These are phyloP conservation scores for Anastrepha obliqua DNA, from an alignment of 1,140 invertebrate genomes.

Conservation along the genomic window DNA sequence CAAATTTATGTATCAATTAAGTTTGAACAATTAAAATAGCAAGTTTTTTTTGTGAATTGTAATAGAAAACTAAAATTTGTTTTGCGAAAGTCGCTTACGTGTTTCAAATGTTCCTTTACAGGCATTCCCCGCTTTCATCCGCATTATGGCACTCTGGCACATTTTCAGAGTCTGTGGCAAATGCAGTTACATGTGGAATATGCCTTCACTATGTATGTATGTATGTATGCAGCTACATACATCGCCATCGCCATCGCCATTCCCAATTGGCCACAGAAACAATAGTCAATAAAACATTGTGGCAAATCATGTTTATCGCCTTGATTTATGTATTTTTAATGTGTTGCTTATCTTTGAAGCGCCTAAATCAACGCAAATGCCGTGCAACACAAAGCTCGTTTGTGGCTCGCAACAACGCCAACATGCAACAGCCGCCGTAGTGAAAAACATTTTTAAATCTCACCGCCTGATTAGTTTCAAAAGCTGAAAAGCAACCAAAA, in stretches of 20 bases:
- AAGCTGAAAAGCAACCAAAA: constrained; percentile 36
- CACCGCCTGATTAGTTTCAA: constrained; percentile 73
- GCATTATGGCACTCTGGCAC: no score
- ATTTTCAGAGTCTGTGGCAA: no score
- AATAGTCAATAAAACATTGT: constrained; percentile 74
- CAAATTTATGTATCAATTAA: constrained; percentile 34
- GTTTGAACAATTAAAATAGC: background rate
- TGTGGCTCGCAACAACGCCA: background rate
- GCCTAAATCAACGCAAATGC: constrained; percentile 69
- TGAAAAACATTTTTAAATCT: constrained; percentile 70
- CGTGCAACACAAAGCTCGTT: constrained; percentile 41
- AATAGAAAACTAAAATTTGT: background rate
- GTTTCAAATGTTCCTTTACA: no score
- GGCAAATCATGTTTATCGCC: constrained; percentile 74
- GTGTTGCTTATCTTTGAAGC: constrained; percentile 73
- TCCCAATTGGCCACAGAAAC: constrained; percentile 55
- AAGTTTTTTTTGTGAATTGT: background rate
- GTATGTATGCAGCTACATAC: no score
- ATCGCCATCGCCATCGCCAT: background rate
- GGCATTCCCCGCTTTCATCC: no score
- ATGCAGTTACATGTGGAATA: no score
- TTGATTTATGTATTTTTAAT: constrained; percentile 75
- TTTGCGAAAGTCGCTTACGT: background rate
- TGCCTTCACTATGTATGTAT: no score
- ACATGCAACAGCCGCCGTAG: background rate